Percentiles rank a stretch among this genome's conserved stretches.
These are phyloP conservation scores for Lasaia peninsularis DNA, from an alignment of 1,140 invertebrate genomes.

Conservation along the genomic window DNA sequence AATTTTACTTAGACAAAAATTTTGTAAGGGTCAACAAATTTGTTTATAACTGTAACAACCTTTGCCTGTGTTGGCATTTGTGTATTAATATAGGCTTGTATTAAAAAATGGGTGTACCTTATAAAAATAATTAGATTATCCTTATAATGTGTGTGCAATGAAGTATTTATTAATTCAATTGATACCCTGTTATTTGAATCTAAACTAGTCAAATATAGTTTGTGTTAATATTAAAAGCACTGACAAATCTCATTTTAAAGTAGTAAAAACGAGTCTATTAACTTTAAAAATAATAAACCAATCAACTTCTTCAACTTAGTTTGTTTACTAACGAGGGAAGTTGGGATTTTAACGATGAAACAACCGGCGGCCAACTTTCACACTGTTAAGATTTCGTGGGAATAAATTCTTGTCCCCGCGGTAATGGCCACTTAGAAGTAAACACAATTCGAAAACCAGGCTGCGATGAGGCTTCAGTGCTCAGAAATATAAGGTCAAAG, in stretches of 20 bases:
- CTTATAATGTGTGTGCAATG: too few relatives aligned
- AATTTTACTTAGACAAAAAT: too few relatives aligned
- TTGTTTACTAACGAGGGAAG: conserved; percentile 9
- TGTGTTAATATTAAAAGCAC: too few relatives aligned
- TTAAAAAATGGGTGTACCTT: too few relatives aligned
- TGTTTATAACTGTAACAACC: too few relatives aligned
- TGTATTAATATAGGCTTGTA: too few relatives aligned
- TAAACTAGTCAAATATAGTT: too few relatives aligned
- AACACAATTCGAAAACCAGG: neutral
- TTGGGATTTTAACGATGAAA: conserved; percentile 10
- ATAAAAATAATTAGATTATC: too few relatives aligned
- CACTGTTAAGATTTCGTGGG: conserved; percentile 11
- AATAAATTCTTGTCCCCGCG: conserved; percentile 10
- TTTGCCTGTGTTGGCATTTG: too few relatives aligned
- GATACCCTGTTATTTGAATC: too few relatives aligned
- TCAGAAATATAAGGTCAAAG: neutral
- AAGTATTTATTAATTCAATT: too few relatives aligned
- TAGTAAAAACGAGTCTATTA: neutral
- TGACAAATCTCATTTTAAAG: conserved; percentile 1
- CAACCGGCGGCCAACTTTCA: conserved; percentile 12
- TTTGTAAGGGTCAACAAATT: too few relatives aligned
- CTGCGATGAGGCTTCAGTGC: neutral
- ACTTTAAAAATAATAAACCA: conserved; percentile 13
- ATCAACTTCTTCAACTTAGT: conserved; percentile 2
- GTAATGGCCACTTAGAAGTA: neutral